A percentile compares a stretch with the other conserved stretches of the same genome.
Evolutionary conservation across 2,888 invertebrate species (phyloP).

Genomic region (Norana najaformis): DNA sequence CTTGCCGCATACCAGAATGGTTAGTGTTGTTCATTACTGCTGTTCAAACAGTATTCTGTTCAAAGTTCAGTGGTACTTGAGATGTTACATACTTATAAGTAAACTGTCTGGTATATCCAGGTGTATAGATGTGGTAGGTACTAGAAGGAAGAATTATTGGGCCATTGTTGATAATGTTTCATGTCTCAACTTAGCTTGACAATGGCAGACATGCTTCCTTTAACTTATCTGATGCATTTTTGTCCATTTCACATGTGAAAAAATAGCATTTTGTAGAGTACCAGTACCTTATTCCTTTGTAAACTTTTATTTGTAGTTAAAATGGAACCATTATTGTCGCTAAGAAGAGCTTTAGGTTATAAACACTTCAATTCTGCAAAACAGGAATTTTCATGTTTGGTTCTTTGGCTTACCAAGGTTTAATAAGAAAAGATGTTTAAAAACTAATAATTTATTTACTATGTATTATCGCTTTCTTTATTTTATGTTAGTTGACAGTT

Average conservation of each 20-base stretch:
- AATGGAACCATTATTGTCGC: not conserved
- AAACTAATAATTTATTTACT: not conserved
- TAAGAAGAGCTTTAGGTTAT: not conserved
- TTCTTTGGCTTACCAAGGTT: not conserved
- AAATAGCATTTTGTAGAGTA: too few species aligned
- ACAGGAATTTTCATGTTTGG: not conserved
- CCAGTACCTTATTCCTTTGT: not conserved
- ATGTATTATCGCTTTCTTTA: not conserved
- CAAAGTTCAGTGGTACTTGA: not conserved
- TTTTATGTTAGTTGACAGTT: not conserved
- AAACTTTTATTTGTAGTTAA: not conserved
- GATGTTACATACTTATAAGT: not conserved
- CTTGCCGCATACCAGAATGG: not conserved
- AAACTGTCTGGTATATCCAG: not conserved
- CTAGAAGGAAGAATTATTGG: too few species aligned
- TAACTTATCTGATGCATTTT: not conserved
- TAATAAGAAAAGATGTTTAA: not conserved
- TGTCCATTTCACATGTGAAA: not conserved
- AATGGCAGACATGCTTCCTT: too few species aligned
- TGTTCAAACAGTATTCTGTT: not conserved
- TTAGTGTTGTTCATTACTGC: not conserved
- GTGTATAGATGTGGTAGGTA: too few species aligned
- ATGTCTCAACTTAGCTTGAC: too few species aligned
- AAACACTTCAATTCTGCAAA: too few species aligned
- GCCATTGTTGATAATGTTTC: too few species aligned